Evolutionary conservation across 2,113 vertebrate genomes (phyloP).

Genomic region (Oreocharis arfaki): DNA sequence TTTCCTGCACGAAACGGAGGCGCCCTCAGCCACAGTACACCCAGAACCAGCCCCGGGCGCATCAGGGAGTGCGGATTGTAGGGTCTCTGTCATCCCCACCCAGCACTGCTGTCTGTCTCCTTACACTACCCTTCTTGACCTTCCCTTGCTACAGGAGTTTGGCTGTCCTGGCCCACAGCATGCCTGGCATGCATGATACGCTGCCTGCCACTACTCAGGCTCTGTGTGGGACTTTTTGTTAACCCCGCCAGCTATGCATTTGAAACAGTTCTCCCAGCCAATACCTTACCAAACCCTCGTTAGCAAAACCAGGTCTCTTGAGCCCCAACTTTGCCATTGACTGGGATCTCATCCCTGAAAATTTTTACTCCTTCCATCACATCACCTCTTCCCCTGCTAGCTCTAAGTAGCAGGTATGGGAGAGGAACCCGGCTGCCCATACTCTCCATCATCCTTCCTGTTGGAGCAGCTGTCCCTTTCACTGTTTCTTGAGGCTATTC

Average conservation of each 20-base stretch:
- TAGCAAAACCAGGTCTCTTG: background rate
- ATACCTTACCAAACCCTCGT: rapidly evolving
- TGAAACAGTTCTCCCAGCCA: background rate
- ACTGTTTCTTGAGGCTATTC: background rate
- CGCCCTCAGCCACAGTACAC: rapidly evolving
- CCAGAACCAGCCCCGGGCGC: background rate
- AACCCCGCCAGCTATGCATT: no score
- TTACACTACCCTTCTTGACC: background rate
- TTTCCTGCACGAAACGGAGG: rapidly evolving
- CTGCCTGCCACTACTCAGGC: background rate
- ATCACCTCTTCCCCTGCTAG: background rate
- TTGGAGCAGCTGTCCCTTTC: background rate
- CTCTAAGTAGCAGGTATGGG: background rate
- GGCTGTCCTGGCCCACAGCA: rapidly evolving
- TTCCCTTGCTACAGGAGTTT: background rate
- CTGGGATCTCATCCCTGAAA: background rate
- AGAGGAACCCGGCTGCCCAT: background rate
- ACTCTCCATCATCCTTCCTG: background rate
- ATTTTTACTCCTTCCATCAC: background rate
- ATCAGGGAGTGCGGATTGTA: background rate
- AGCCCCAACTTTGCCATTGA: background rate
- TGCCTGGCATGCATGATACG: background rate
- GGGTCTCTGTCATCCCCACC: no score
- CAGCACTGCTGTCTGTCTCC: background rate
- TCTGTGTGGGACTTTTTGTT: background rate